These are phyloP conservation scores for Pipa parva DNA, from an alignment of 2,113 vertebrate genomes.

Conservation along the genomic window DNA sequence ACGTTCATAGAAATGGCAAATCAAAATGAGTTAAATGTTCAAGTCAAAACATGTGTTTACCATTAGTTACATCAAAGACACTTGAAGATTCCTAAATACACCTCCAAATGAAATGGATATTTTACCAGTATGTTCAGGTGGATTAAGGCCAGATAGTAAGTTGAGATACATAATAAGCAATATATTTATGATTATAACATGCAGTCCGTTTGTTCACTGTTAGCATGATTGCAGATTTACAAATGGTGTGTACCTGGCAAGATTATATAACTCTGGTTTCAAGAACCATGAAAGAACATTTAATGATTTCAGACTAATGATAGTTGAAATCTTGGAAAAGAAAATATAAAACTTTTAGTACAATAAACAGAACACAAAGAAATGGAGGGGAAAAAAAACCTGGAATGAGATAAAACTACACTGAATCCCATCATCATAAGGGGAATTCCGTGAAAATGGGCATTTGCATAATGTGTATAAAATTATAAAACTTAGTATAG, in stretches of 20 bases:
- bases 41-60: slow-evolving; percentile 35
- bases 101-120: slow-evolving; percentile 30
- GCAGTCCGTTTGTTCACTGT: slow-evolving; percentile 21
- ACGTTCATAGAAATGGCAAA: slow-evolving; percentile 34
- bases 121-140: slow-evolving; percentile 33
- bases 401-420: neutral
- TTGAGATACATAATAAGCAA: slow-evolving; percentile 4
- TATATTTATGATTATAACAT: slow-evolving; percentile 21
- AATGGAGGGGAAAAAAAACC: neutral
- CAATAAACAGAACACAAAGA: slow-evolving; percentile 12
- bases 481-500: too few relatives aligned
- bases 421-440: too few relatives aligned
- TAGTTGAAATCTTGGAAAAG: slow-evolving; percentile 13
- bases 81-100: slow-evolving; percentile 17
- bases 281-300: slow-evolving; percentile 23
- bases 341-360: slow-evolving; percentile 28
- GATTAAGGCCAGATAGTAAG: slow-evolving; percentile 16
- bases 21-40: slow-evolving; percentile 30
- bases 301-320: slow-evolving; percentile 23
- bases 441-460: too few relatives aligned
- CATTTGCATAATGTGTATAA: too few relatives aligned
- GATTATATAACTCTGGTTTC: slow-evolving; percentile 16
- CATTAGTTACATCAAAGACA: slow-evolving; percentile 15
- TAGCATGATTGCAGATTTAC: slow-evolving; percentile 19
- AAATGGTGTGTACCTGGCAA: slow-evolving; percentile 34